Conservation (phyloP, 1,140 invertebrate species). For the Rhizoglyphus robini region DNA sequence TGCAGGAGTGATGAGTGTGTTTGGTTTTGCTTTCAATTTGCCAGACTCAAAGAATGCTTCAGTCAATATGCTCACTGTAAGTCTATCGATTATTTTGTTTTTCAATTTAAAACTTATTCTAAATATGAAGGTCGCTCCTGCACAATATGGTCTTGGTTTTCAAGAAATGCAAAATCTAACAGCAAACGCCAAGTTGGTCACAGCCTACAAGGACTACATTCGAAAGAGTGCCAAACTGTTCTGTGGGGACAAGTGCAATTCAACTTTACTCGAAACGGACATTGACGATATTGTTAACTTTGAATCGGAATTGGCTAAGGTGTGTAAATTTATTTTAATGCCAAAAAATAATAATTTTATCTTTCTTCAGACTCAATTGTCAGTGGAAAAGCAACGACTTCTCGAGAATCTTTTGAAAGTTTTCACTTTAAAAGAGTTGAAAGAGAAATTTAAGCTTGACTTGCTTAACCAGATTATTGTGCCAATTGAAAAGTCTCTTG, state of each 20-base stretch:
- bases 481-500: no score
- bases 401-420: not conserved
- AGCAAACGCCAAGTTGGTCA: not conserved
- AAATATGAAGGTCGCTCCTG: not conserved
- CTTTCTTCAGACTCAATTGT: not conserved
- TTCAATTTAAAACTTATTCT: not conserved
- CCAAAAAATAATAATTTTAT: not conserved
- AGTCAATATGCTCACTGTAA: not conserved
- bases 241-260: not conserved
- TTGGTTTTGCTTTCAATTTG: not conserved
- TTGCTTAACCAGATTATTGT: no score
- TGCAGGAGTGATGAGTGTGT: not conserved
- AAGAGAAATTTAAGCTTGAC: not conserved
- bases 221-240: not conserved
- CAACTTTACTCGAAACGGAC: not conserved
- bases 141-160: not conserved
- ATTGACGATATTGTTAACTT: constrained; percentile 1
- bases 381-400: not conserved
- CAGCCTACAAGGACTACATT: constrained; percentile 4
- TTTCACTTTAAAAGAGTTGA: not conserved
- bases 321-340: not conserved
- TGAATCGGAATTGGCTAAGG: not conserved
- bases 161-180: not conserved
- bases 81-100: not conserved
- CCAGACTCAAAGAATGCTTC: not conserved